Evolutionary conservation across 2,113 vertebrate genomes (phyloP), one percentile per base, ranked within the genome.

Genomic region (Lathamus discolor): DNA sequence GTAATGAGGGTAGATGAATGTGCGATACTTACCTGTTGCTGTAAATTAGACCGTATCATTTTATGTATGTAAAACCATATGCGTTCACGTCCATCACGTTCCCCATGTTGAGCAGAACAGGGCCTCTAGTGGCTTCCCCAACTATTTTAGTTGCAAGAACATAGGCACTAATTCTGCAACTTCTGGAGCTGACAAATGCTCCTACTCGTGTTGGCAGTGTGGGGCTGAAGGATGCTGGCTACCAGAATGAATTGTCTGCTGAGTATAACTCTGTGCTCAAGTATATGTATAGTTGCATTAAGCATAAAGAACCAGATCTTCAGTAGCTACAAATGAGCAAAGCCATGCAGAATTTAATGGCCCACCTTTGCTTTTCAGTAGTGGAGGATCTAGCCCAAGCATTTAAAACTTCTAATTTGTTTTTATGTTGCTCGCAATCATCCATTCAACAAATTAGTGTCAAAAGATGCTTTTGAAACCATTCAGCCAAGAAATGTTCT

Each of bases 391-490:
- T 70, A 83, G 37, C 91, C 74, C 68, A 39, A 89, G 64, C 68
- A 84, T 67, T 95, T 88, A 88, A 86, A 74, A 83, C 46, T 96
- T 96, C 92, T 92, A 90, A 97, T 92, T 97, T 96, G 94, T 90
- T 97, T 95, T 91, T 78, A 66, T 95, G 79, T 91, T 94, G 86
- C 69, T 93, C 7, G 13, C 77, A 83, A 77, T 72, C 88, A 95
- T 81, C 82, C 23, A 17, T 94, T 96, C 88, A 82, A 92, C 79
- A 95, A 97, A 97, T 95, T 75, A 96, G 75, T 94, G 95, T 96
- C 96, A 96, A 94, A 95, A 94, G 80, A 92, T 85, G 72, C 48
- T 89, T 90, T 92, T 66, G 83, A 82, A 96, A 74, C 51, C 92
- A 25, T 87, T 80, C 95, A 97, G 81, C 88, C 94, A 90, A 78